Base-by-base conservation (phyloP, 2,797 vertebrate species). In the Karalla daura region DNA sequence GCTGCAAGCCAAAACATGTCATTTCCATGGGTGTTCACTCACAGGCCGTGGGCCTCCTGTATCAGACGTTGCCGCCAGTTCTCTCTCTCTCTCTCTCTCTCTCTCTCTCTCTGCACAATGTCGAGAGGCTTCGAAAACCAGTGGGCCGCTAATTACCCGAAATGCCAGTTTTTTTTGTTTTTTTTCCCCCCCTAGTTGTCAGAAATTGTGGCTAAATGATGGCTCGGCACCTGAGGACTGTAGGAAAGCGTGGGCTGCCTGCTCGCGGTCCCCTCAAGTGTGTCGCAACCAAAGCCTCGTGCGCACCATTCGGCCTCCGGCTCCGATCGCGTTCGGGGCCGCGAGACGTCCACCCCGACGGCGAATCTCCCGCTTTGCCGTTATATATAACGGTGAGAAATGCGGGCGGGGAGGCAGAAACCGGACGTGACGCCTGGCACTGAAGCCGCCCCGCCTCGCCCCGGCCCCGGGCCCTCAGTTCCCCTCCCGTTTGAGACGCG, bases 391-490 rank as follows among this genome's bases (percentile, higher is more conserved):
- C n/a, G n/a, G n/a, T n/a, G n/a, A n/a, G n/a, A n/a, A n/a, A n/a
- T n/a, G n/a, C n/a, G n/a, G n/a, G n/a, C n/a, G n/a, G n/a, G n/a
- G n/a, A n/a, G n/a, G n/a, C n/a, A n/a, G n/a, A n/a, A n/a, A n/a
- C n/a, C n/a, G n/a, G n/a, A n/a, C n/a, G n/a, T n/a, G n/a, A n/a
- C n/a, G 53, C 53, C 74, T 65, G 52, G 69, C 62, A 24, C 35
- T 33, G 43, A n/a, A n/a, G 15, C 54, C 78, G 39, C 85, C 88
- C 83, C 83, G 77, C 85, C 86, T 88, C 65, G 50, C 47, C 74
- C 52, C n/a, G n/a, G n/a, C 7, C n/a, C 44, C 77, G n/a, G 18
- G 63, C 62, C 84, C 63, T 77, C 76, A 47, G 46, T 89, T 86
- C 84, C 82, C 47, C 74, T 87, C 81, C 58, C 60, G 63, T 52